Conservation (phyloP, 2,797 vertebrate genomes). For the Sebastes itinus region DNA sequence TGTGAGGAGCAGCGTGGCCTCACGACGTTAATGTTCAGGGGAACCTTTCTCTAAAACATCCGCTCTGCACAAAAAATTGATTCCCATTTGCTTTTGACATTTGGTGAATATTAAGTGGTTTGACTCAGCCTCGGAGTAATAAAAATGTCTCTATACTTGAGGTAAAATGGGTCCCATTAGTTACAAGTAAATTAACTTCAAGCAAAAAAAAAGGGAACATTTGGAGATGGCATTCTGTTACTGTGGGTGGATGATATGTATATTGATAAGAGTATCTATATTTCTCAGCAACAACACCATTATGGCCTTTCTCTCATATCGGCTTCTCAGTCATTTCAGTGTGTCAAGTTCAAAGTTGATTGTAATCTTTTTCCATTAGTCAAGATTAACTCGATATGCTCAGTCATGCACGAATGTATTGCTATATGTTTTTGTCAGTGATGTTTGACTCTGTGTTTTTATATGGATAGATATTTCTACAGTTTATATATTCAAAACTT, state of each 20-base stretch:
- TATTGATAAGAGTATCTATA: conserved; percentile 2
- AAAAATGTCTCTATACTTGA: not conserved
- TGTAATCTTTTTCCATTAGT: conserved; percentile 6
- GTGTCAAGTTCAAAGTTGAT: not conserved
- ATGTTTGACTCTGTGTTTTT: conserved; percentile 20
- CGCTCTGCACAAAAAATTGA: conserved; percentile 16
- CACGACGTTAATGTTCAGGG: conserved; percentile 62
- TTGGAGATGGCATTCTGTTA: conserved; percentile 14
- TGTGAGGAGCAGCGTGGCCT: conserved; percentile 77
- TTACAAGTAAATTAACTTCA: conserved; percentile 17
- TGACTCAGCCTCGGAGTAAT: not conserved
- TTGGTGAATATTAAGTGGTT: conserved; percentile 15
- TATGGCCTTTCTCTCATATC: conserved; percentile 13
- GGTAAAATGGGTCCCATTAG: not conserved
- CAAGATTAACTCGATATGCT: not conserved
- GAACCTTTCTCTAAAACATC: not conserved
- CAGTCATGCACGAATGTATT: not conserved
- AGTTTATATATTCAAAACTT: conserved; percentile 7
- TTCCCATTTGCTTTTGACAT: conserved; percentile 35
- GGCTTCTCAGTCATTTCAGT: not conserved
- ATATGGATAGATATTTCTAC: conserved; percentile 47
- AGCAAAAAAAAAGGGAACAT: conserved; percentile 20
- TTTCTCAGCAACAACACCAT: conserved; percentile 15
- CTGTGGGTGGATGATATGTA: not conserved
- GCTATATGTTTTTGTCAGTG: not conserved